phyloP scores from a whole-genome alignment of 2,888 invertebrate species.

The Lasioglossum morio region DNA sequence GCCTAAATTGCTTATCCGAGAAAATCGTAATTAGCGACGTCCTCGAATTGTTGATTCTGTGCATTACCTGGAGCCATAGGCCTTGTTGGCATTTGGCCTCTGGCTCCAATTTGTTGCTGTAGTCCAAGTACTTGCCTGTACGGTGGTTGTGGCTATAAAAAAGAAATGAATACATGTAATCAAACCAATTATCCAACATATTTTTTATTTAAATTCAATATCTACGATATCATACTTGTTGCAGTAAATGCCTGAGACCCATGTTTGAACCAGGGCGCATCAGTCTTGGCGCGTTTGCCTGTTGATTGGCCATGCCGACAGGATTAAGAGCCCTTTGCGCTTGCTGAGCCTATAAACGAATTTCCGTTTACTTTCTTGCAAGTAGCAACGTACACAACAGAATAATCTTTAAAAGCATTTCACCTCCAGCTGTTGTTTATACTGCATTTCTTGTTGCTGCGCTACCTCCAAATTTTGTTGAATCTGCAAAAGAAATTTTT shows the following conservation, averaged over 20 bases:
- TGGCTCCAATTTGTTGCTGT: constrained; percentile 85
- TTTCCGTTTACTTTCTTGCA: background rate
- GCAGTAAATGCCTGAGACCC: constrained; percentile 91
- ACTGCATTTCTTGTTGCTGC: constrained; percentile 93
- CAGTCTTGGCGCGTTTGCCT: constrained; percentile 87
- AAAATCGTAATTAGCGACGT: constrained; percentile 85
- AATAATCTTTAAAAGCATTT: constrained; percentile 67
- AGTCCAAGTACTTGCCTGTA: constrained; percentile 88
- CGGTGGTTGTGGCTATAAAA: constrained; percentile 88
- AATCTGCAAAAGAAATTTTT: constrained; percentile 81
- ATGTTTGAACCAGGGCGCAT: constrained; percentile 93
- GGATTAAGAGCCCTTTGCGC: constrained; percentile 82
- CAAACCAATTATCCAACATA: background rate
- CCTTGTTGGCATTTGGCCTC: constrained; percentile 84
- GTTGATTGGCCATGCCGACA: constrained; percentile 82
- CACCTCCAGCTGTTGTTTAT: constrained; percentile 90
- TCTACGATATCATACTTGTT: constrained; percentile 87
- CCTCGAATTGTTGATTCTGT: constrained; percentile 86
- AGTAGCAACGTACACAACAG: background rate
- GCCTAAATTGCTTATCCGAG: constrained; percentile 77
- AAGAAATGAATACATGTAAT: background rate
- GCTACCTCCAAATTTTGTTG: constrained; percentile 90
- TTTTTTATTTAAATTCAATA: background rate
- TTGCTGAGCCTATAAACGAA: constrained; percentile 79
- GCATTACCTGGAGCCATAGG: constrained; percentile 83